These are phyloP conservation scores for Dynastes tityus DNA, from an alignment of 2,888 invertebrate genomes.

Conservation along the genomic window DNA sequence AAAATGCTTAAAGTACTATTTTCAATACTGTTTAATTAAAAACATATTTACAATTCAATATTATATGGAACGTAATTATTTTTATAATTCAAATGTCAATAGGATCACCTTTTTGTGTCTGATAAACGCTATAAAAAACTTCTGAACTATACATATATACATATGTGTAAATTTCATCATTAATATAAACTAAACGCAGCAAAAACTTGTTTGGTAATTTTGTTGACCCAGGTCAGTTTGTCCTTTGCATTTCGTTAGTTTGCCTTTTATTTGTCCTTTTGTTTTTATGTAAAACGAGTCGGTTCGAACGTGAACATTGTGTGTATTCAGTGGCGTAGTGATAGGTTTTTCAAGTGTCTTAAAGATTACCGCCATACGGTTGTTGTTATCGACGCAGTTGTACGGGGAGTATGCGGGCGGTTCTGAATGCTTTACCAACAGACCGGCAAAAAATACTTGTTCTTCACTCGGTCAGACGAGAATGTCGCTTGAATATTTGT, in stretches of 20 bases:
- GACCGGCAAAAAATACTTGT: slow-evolving; percentile 26
- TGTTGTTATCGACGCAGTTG: background rate
- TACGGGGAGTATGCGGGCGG: slow-evolving; percentile 6
- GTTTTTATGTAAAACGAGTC: slow-evolving; percentile 22
- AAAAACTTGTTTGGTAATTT: slow-evolving; percentile 52
- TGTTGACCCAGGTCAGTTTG: slow-evolving; percentile 54
- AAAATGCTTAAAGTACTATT: too few relatives aligned
- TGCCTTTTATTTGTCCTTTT: slow-evolving; percentile 27
- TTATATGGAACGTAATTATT: too few relatives aligned
- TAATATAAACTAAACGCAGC: background rate
- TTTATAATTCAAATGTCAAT: too few relatives aligned
- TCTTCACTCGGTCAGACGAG: slow-evolving; percentile 15
- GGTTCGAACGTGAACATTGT: background rate
- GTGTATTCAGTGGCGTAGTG: too few relatives aligned
- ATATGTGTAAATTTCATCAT: background rate
- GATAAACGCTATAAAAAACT: too few relatives aligned
- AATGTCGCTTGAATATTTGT: slow-evolving; percentile 27
- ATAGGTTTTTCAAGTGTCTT: too few relatives aligned
- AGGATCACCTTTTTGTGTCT: too few relatives aligned
- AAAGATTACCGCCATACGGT: too few relatives aligned
- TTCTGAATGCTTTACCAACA: background rate
- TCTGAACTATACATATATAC: background rate
- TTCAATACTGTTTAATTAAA: too few relatives aligned
- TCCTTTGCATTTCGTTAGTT: slow-evolving; percentile 44
- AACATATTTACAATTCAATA: too few relatives aligned